Evolutionary conservation across 2,113 vertebrate genomes (phyloP).

Genomic region (Ondatra zibethicus): DNA sequence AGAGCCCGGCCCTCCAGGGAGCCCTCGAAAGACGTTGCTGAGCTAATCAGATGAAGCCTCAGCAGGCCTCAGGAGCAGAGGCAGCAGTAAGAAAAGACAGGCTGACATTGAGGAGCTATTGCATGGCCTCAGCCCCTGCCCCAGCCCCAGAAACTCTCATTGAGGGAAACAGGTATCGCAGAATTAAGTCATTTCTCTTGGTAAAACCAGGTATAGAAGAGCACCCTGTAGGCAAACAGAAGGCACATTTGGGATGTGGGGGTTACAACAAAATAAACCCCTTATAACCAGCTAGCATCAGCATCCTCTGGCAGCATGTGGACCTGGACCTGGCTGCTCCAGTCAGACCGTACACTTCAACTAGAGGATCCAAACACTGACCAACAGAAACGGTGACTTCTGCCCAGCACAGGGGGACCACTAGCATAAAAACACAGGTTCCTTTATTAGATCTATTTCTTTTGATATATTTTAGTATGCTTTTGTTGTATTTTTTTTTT

Average conservation of each 20-base stretch:
- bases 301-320: not conserved
- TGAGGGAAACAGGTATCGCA: not conserved
- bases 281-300: not conserved
- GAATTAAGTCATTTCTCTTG: not conserved
- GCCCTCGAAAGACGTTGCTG: slow-evolving; percentile 78
- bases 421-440: not conserved
- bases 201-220: not conserved
- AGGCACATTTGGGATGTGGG: not conserved
- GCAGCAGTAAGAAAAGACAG: slow-evolving; percentile 33
- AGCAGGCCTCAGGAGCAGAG: slow-evolving; percentile 61
- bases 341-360: not conserved
- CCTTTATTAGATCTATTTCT: not conserved
- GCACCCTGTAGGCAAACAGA: not conserved
- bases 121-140: not conserved
- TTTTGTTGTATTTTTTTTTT: not conserved
- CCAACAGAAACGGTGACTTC: not conserved
- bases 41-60: slow-evolving; percentile 69
- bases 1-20: slow-evolving; percentile 71
- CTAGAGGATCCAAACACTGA: not conserved
- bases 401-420: rapidly evolving
- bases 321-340: not conserved
- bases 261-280: not conserved
- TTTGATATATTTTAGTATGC: too few species aligned
- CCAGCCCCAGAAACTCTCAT: not conserved
- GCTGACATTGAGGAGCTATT: not conserved